Conservation (phyloP, 2,113 vertebrate species). For the Aspidoscelis tigris region DNA sequence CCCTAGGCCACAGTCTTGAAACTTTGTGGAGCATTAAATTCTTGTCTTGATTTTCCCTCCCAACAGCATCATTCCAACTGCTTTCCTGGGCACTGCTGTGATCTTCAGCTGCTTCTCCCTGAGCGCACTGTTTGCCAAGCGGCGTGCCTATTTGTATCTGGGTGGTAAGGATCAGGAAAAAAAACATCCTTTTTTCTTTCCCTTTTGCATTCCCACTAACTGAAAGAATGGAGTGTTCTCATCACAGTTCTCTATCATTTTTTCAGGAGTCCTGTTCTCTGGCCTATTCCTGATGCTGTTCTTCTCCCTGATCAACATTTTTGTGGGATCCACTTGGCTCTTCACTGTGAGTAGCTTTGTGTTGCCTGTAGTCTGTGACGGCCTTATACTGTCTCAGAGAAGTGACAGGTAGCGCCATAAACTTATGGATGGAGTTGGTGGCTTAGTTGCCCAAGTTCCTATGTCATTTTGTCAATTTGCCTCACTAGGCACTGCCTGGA, state of each 20-base stretch:
- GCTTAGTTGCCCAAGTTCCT: too few relatives aligned
- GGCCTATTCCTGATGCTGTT: constrained; percentile 86
- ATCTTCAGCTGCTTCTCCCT: constrained; percentile 94
- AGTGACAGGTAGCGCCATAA: too few relatives aligned
- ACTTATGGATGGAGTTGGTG: too few relatives aligned
- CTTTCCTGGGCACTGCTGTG: constrained; percentile 91
- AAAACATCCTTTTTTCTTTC: fast-evolving
- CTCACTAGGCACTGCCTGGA: too few relatives aligned
- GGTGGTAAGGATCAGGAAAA: constrained; percentile 78
- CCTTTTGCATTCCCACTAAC: too few relatives aligned
- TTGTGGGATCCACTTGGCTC: constrained; percentile 86
- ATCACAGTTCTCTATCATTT: neutral
- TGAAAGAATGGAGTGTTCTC: neutral
- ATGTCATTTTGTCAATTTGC: too few relatives aligned
- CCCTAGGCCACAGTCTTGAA: neutral
- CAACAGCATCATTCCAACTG: constrained; percentile 90
- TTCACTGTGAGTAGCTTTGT: constrained; percentile 82
- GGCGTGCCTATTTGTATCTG: constrained; percentile 93
- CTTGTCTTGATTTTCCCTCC: neutral
- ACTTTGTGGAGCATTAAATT: fast-evolving
- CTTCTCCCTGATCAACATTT: constrained; percentile 87
- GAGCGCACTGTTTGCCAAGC: constrained; percentile 91
- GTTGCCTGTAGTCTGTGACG: neutral
- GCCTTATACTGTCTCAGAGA: too few relatives aligned
- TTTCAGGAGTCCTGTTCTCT: constrained; percentile 88